Evolutionary conservation across 2,797 vertebrate genomes (phyloP).

Genomic region (Helostoma temminkii): DNA sequence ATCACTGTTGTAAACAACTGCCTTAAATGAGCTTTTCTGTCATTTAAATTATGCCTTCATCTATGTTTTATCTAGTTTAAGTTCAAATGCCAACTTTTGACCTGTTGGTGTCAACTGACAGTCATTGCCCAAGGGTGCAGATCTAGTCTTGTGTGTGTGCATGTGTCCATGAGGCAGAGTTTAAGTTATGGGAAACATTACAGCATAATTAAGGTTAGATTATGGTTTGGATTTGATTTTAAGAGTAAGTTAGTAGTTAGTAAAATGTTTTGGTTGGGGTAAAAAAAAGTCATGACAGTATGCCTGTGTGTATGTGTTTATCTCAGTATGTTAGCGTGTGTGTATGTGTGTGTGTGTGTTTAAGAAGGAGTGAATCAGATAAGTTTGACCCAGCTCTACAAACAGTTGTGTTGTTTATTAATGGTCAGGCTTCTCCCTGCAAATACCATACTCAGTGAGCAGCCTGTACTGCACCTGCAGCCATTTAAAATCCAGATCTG

Average conservation of each 20-base stretch:
- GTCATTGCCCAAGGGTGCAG: slow-evolving; percentile 32
- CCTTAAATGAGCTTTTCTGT: neutral
- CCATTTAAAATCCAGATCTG: slow-evolving; percentile 18
- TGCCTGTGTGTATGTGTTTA: neutral
- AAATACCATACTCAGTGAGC: slow-evolving; percentile 3
- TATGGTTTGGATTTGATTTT: slow-evolving; percentile 7
- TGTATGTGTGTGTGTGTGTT: neutral
- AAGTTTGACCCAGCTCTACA: slow-evolving; percentile 6
- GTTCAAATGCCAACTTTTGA: slow-evolving; percentile 44
- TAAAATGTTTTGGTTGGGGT: neutral
- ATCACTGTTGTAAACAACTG: neutral
- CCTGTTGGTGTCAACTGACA: slow-evolving; percentile 33
- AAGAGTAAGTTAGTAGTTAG: slow-evolving; percentile 5
- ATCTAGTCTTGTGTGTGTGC: neutral
- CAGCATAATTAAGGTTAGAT: slow-evolving; percentile 12
- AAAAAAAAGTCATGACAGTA: neutral
- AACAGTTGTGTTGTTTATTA: slow-evolving; percentile 11
- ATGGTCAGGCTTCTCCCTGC: slow-evolving; percentile 6
- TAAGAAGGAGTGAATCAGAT: slow-evolving; percentile 5
- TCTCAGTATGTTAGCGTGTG: neutral
- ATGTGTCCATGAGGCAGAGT: slow-evolving; percentile 10
- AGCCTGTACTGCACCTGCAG: slow-evolving; percentile 27
- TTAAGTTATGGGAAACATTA: slow-evolving; percentile 4
- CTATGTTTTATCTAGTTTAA: slow-evolving; percentile 14
- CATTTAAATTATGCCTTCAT: slow-evolving; percentile 11